Percentiles rank a stretch among this genome's conserved stretches.
Evolutionary conservation across 2,888 invertebrate genomes (phyloP).

Genomic region (Rhodophaea formosa): DNA sequence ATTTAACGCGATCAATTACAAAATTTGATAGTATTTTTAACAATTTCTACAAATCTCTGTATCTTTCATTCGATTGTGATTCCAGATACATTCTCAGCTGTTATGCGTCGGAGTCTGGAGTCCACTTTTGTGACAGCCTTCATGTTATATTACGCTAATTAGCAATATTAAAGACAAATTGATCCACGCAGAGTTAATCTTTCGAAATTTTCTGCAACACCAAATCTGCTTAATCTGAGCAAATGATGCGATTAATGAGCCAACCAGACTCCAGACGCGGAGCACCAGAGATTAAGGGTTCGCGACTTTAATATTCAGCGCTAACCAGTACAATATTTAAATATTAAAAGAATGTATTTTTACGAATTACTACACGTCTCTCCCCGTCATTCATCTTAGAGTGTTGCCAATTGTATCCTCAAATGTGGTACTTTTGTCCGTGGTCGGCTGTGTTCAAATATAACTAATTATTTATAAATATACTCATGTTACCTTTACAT

Average conservation of each 20-base stretch:
- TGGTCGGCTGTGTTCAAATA: no score
- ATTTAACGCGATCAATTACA: neutral
- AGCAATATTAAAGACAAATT: conserved; percentile 5
- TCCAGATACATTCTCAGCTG: neutral
- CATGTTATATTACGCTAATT: no score
- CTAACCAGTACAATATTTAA: no score
- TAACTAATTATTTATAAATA: no score
- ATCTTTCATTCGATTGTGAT: neutral
- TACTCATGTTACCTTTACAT: conserved; percentile 1
- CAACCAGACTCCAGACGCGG: no score
- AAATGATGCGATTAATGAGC: conserved; percentile 13
- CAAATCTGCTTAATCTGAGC: neutral
- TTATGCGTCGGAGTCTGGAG: neutral
- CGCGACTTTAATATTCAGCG: no score
- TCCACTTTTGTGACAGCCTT: neutral
- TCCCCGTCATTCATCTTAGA: neutral
- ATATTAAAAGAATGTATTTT: neutral
- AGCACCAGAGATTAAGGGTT: no score
- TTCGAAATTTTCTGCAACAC: conserved; percentile 1
- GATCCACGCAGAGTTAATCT: conserved; percentile 1
- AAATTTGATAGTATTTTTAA: neutral
- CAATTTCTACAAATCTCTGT: neutral
- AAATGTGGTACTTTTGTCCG: no score
- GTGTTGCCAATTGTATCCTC: neutral
- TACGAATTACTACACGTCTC: neutral